Base-by-base conservation (phyloP, 1,140 invertebrate genomes). In the Drosophila serrata region DNA sequence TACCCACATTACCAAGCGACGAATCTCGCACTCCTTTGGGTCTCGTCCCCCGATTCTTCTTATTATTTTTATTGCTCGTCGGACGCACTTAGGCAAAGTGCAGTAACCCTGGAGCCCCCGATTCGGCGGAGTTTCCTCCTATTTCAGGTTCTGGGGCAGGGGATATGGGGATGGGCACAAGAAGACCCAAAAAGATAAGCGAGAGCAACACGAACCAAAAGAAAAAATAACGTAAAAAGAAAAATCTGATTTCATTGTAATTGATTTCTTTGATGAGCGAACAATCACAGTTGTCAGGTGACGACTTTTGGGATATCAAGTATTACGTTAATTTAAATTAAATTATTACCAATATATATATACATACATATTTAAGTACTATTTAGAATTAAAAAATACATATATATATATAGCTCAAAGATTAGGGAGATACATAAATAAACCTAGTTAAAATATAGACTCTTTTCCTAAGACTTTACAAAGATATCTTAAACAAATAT, bases 81-180 rank as follows among this genome's bases (percentile, higher is more conserved):
- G 81, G 81, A 84, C 81, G 81, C 81, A 84, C 81, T 84, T 84
- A 85, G 81, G 72, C 77, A 85, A 85, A 84, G 81, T 84, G 81
- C 81, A 84, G 77, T 84, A 84, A 84, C 79, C 81, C 81, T 61
- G 70, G 22, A 24, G 35, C 8, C 29, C 29, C 48, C 48, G 19
- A 12, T 9, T 7, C 29, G 29, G 19, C n/a, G n/a, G n/a, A 1
- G 19, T 31, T n/a, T 22, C 33, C 51, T 37, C 51, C 51, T 37
- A 55, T 55, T 55, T 37, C 51, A 53, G 31, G 49, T 15, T 35
- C 49, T 11, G 19, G 17, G 17, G 11, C n/a, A n/a, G 5, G 24
- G 42, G 11, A 13, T 13, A 15, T 12, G 24, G 22, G 11, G 2
- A 11, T n/a, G 42, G 22, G 57, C 24, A 15, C n/a, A 12, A 37